Evolutionary conservation across 2,888 invertebrate species (phyloP).

Genomic region (Lasioglossum leucozonium): DNA sequence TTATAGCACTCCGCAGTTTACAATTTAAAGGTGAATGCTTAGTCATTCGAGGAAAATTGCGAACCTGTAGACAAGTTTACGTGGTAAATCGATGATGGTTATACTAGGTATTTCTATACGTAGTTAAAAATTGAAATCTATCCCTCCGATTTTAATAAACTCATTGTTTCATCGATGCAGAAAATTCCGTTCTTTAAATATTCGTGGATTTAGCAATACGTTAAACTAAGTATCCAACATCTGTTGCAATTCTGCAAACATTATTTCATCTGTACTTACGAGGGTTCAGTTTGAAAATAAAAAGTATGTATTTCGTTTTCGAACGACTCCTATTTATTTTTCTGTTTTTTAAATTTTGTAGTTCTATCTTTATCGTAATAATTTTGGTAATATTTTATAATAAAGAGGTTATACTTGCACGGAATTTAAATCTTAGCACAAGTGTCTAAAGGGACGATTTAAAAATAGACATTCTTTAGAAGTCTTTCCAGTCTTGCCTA

Average conservation of each 20-base stretch:
- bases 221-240: neutral
- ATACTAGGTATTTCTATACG: neutral
- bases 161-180: neutral
- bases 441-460: neutral
- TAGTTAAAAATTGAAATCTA: neutral
- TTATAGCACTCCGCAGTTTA: neutral
- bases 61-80: slow-evolving; percentile 5
- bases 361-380: neutral
- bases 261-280: neutral
- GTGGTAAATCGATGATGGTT: slow-evolving; percentile 5
- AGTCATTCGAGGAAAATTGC: slow-evolving; percentile 30
- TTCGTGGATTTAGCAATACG: neutral
- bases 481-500: neutral
- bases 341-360: neutral
- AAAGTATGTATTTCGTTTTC: no score
- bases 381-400: neutral
- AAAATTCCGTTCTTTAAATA: neutral
- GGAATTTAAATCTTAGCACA: neutral
- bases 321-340: neutral
- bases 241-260: no score
- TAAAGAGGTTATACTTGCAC: neutral
- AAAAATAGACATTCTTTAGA: neutral
- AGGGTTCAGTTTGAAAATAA: neutral
- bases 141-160: neutral
- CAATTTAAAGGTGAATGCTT: neutral